Conservation (phyloP, 2,888 invertebrate genomes). For the Rhabditophanes sp. region DNA sequence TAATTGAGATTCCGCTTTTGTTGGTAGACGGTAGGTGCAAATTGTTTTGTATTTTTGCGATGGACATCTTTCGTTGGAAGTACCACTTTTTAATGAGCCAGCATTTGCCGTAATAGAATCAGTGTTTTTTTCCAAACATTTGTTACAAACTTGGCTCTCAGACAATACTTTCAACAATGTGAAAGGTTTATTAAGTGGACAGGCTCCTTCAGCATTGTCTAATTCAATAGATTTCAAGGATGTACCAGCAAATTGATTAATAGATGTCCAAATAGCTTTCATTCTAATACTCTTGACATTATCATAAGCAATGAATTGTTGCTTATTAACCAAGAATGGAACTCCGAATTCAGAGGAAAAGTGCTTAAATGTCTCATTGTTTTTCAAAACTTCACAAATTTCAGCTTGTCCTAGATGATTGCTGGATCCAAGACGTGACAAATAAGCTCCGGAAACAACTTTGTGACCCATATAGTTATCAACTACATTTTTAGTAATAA, state of each 20-base stretch:
- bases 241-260: conserved; percentile 20
- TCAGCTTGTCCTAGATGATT: neutral
- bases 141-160: conserved; percentile 15
- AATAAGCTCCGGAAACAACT: conserved; percentile 7
- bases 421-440: too few relatives aligned
- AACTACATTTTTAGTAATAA: neutral
- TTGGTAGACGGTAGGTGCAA: conserved; percentile 15
- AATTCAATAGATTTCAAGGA: conserved; percentile 18
- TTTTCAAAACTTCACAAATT: conserved; percentile 3
- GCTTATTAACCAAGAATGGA: conserved; percentile 12
- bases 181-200: conserved; percentile 14
- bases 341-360: conserved; percentile 14
- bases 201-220: conserved; percentile 19
- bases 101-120: neutral
- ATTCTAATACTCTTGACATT: conserved; percentile 16
- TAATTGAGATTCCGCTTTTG: conserved; percentile 1
- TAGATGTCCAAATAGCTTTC: conserved; percentile 20
- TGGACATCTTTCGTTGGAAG: too few relatives aligned
- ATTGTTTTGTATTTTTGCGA: conserved; percentile 10
- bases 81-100: too few relatives aligned
- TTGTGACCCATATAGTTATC: conserved; percentile 3
- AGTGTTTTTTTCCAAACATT: conserved; percentile 6
- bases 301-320: conserved; percentile 20
- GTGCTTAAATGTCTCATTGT: neutral
- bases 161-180: conserved; percentile 12